phyloP scores from a whole-genome alignment of 64 coral and sea anemone genomes.

The Pocillopora verrucosa region DNA sequence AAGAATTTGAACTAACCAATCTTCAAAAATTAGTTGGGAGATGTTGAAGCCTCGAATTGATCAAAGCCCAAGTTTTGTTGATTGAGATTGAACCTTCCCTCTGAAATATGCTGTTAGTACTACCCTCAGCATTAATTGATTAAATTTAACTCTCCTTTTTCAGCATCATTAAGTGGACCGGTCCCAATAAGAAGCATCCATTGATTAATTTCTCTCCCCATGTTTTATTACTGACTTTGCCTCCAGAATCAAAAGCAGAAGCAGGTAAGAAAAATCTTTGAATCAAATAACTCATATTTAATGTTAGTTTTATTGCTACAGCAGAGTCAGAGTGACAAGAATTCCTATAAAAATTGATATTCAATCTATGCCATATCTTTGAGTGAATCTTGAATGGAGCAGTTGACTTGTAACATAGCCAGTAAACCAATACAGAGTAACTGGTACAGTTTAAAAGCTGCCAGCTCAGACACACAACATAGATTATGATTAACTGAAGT shows the following conservation, averaged over 20 bases:
- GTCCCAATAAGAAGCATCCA: slow-evolving; percentile 72
- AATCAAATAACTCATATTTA: neutral
- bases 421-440: too few species aligned
- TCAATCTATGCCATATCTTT: too few species aligned
- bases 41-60: too few species aligned
- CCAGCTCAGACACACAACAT: too few species aligned
- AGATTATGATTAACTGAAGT: too few species aligned
- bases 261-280: slow-evolving; percentile 57
- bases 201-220: slow-evolving; percentile 76
- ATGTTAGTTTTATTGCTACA: neutral
- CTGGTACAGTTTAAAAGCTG: too few species aligned
- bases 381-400: too few species aligned
- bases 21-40: too few species aligned
- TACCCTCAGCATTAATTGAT: neutral
- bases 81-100: neutral
- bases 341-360: too few species aligned
- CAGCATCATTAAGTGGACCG: slow-evolving; percentile 75
- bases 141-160: slow-evolving; percentile 18
- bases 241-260: slow-evolving; percentile 49
- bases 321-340: neutral
- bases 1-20: too few species aligned
- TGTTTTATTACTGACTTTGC: slow-evolving; percentile 68
- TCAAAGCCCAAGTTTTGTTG: neutral
- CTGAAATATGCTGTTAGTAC: neutral
- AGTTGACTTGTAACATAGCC: too few species aligned